phyloP scores from a whole-genome alignment of 2,113 vertebrate species.

The Ctenomys sociabilis region DNA sequence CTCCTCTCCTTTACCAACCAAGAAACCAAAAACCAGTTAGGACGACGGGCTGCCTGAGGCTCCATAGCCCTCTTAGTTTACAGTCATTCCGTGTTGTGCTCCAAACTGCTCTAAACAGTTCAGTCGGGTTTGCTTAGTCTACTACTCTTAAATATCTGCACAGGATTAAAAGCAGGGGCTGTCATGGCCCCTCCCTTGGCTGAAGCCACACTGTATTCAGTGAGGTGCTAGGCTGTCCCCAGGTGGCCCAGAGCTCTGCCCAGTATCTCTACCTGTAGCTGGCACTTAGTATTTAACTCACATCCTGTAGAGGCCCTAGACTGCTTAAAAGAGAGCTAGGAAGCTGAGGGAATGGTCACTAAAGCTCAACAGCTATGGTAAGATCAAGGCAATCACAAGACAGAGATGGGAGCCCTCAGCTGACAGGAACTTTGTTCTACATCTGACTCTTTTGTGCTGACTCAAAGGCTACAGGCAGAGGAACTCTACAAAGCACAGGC shows the following conservation, averaged over 20 bases:
- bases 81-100: not conserved
- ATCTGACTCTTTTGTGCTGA: not conserved
- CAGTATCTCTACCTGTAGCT: not conserved
- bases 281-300: not conserved
- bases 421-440: not conserved
- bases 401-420: not conserved
- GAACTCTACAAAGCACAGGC: not conserved
- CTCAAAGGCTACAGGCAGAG: not conserved
- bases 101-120: not conserved
- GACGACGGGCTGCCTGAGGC: not conserved
- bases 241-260: not conserved
- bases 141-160: not conserved
- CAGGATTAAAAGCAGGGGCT: not conserved
- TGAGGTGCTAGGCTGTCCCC: not conserved
- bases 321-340: not conserved
- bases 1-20: not conserved
- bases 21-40: not conserved
- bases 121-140: not conserved
- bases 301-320: not conserved
- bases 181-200: not conserved
- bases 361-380: not conserved
- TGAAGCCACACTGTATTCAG: not conserved
- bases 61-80: not conserved
- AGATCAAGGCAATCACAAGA: not conserved
- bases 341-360: not conserved